A percentile compares a stretch with the other conserved stretches of the same genome.
These are phyloP conservation scores for Pollachius pollachius DNA, from an alignment of 2,113 vertebrate genomes.

Conservation along the genomic window DNA sequence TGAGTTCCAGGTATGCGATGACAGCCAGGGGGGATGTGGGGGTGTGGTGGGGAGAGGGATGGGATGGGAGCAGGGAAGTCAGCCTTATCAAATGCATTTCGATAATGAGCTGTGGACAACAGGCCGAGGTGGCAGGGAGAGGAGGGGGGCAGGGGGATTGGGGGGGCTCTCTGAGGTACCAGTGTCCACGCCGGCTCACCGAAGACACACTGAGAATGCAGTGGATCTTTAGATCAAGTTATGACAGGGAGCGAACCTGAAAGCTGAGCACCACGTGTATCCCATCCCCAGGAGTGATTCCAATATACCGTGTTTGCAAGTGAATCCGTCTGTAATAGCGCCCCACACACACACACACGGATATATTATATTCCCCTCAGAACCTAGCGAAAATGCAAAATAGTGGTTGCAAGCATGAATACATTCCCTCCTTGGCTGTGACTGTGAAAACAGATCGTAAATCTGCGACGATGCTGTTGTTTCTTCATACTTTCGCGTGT, in stretches of 20 bases:
- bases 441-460: neutral
- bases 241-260: too few species aligned
- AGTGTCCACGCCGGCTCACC: slow-evolving; percentile 16
- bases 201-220: slow-evolving; percentile 10
- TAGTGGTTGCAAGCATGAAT: too few species aligned
- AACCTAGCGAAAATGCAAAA: too few species aligned
- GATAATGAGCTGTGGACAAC: slow-evolving; percentile 47
- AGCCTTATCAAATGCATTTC: slow-evolving; percentile 9
- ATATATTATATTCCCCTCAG: too few species aligned
- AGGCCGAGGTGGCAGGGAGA: slow-evolving; percentile 4
- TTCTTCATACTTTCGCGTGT: slow-evolving; percentile 40
- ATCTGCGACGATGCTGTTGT: slow-evolving; percentile 24
- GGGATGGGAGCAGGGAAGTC: slow-evolving; percentile 12
- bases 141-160: slow-evolving; percentile 15
- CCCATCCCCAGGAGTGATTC: too few species aligned
- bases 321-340: too few species aligned
- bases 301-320: too few species aligned
- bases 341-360: too few species aligned
- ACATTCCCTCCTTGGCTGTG: too few species aligned
- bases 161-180: slow-evolving; percentile 21
- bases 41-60: too few species aligned
- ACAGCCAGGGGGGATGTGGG: slow-evolving; percentile 30
- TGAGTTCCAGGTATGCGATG: slow-evolving; percentile 20
- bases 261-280: too few species aligned
- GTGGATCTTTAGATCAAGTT: too few species aligned